Conservation (phyloP, 1,140 invertebrate genomes). For the Platyscapa corneri region DNA sequence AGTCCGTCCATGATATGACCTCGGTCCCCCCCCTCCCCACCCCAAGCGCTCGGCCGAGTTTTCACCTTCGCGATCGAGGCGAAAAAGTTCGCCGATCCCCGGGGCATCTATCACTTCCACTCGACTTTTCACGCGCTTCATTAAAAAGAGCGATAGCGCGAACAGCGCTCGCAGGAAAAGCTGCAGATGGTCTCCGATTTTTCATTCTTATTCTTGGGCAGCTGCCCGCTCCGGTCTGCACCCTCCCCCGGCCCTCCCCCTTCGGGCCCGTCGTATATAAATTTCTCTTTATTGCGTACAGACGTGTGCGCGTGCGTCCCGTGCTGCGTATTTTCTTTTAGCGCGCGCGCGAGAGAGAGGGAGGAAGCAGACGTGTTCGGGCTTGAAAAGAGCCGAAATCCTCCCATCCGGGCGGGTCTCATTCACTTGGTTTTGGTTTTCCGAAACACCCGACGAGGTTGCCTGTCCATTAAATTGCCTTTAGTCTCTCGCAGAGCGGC, state of each 20-base stretch:
- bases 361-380: background rate
- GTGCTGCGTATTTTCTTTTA: background rate
- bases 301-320: slow-evolving; percentile 27
- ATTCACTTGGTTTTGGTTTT: background rate
- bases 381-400: slow-evolving; percentile 30
- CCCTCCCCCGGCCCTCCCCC: background rate
- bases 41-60: background rate
- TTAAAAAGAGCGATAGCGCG: slow-evolving; percentile 33
- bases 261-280: slow-evolving; percentile 20
- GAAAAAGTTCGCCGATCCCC: slow-evolving; percentile 12
- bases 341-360: too few relatives aligned
- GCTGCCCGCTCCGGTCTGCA: slow-evolving; percentile 5
- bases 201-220: slow-evolving; percentile 45
- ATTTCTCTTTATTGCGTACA: slow-evolving; percentile 53
- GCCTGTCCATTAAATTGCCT: slow-evolving; percentile 30
- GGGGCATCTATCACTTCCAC: slow-evolving; percentile 50
- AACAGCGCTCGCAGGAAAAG: background rate
- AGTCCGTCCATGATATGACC: too few relatives aligned
- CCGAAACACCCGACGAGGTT: background rate
- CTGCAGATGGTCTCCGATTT: slow-evolving; percentile 44
- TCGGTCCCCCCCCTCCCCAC: too few relatives aligned
- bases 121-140: slow-evolving; percentile 41
- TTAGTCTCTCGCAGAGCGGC: background rate
- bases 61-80: background rate
- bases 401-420: background rate